Evolutionary conservation across 2,113 vertebrate genomes (phyloP).

Genomic region (Fulica atra): DNA sequence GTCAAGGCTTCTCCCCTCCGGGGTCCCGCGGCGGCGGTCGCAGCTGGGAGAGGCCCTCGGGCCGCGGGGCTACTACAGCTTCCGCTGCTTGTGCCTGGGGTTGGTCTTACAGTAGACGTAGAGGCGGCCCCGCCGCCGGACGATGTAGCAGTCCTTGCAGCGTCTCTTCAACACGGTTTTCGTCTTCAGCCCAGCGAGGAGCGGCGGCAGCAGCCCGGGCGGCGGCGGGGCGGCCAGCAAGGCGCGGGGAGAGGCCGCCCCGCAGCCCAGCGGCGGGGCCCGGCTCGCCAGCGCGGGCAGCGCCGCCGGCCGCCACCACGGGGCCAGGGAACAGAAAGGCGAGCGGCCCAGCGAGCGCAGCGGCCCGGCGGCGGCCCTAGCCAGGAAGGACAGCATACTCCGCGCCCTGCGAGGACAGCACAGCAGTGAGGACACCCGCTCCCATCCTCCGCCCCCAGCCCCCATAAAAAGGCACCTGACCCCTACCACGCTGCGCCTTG

Average conservation of each 20-base stretch:
- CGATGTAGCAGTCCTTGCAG: constrained; percentile 90
- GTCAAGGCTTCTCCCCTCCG: accelerated
- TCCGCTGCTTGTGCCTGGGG: constrained; percentile 88
- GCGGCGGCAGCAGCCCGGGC: constrained; percentile 38
- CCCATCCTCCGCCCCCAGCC: too few relatives aligned
- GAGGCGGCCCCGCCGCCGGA: constrained; percentile 81
- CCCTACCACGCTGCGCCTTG: too few relatives aligned
- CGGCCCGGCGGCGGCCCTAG: not conserved
- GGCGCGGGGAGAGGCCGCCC: not conserved
- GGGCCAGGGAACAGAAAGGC: not conserved
- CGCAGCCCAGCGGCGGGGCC: accelerated
- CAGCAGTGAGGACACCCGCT: accelerated
- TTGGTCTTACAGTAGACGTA: constrained; percentile 85
- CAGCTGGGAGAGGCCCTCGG: not conserved
- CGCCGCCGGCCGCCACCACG: constrained; percentile 14
- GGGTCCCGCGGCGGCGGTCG: too few relatives aligned
- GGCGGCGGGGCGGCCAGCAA: constrained; percentile 29
- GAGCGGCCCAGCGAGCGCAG: not conserved
- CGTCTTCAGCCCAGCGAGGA: constrained; percentile 83
- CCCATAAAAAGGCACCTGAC: accelerated
- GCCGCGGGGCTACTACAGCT: constrained; percentile 69
- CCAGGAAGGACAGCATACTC: not conserved
- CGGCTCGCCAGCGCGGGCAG: not conserved
- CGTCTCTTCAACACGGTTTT: constrained; percentile 80
- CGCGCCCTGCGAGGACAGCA: not conserved